Base-by-base conservation (phyloP, 2,797 vertebrate genomes). In the Anguilla marmorata region DNA sequence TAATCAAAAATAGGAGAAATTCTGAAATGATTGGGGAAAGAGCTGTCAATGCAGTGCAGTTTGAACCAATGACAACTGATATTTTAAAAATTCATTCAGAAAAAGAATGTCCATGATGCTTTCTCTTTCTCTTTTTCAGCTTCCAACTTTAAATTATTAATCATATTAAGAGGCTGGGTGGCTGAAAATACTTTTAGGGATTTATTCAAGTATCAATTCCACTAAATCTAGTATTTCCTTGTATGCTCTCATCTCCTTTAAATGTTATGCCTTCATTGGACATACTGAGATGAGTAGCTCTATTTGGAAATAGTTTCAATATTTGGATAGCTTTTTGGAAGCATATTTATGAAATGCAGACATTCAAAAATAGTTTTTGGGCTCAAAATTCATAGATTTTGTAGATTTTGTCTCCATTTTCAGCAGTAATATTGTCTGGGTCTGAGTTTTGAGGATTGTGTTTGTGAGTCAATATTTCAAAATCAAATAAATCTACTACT, bases 371-470 rank as follows among this genome's bases (percentile, higher is more conserved):
- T 86, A n/a, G 12, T 83, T 88, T 58, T 56, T 21, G 24, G 74
- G 30, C 76, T 83, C 19, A 83, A 86, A 27, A 14, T 79, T 84
- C 6, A 6, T 7, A 27, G 9, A 79, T 76, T 72, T 84, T 16
- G 24, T 19, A 30, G 19, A 54, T 82, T 52, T 33, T 80, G 45
- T 37, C 27, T 82, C n/a, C 72, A 80, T 88, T 63, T 56, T 52
- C n/a, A 63, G n/a, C 41, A 72, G 8, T 72, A 50, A 82, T 50
- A 63, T 84, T 87, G 80, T 63, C 86, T 72, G 19, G 5, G 88
- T 88, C 84, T 88, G 60, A 37, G 37, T 86, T 84, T 86, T 58
- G 74, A 86, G 63, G 56, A 85, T 45, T 85, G 76, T 52, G 74
- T 60, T 69, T 86, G 27, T 56, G 85, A 82, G 54, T 86, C 37